Evolutionary conservation across 2,113 vertebrate species (phyloP).

Genomic region (Ciconia stormi): DNA sequence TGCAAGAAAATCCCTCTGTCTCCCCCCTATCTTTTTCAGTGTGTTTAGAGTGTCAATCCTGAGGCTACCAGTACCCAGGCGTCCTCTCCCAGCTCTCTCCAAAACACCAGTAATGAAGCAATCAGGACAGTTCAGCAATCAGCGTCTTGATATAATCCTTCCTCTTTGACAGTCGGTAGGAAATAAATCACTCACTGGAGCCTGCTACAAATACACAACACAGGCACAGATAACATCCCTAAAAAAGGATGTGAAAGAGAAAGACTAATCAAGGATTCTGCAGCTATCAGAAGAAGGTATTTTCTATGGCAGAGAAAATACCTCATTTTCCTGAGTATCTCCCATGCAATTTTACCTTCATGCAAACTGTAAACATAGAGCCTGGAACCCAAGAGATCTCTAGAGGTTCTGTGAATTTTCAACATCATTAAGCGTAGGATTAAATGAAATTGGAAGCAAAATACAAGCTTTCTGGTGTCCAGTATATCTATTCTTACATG

Average conservation of each 20-base stretch:
- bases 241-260: neutral
- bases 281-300: neutral
- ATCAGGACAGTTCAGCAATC: neutral
- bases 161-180: neutral
- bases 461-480: neutral
- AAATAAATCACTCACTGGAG: neutral
- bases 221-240: neutral
- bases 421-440: neutral
- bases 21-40: neutral
- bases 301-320: neutral
- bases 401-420: slow-evolving; percentile 24
- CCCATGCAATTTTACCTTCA: neutral
- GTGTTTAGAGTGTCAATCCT: neutral
- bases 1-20: neutral
- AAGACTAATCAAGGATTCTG: neutral
- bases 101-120: neutral
- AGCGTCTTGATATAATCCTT: neutral
- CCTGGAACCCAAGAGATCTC: neutral
- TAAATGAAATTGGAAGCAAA: neutral
- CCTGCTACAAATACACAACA: neutral
- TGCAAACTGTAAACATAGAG: neutral
- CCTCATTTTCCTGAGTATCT: neutral
- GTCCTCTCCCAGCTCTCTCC: neutral
- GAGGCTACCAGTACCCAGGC: neutral
- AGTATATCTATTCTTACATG: neutral